These are phyloP conservation scores for cat (Felis catus) DNA, from an alignment of 2,113 vertebrate genomes.

Conservation along the genomic window F.catus_Fca126_mat1.0 CM031416.1:65221501-65222000, in stretches of 20 bases:
- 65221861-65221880: neutral
- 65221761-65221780: neutral
- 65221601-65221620: neutral
- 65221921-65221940: neutral
- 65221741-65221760: neutral
- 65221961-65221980: neutral
- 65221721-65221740: accelerated
- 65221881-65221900: neutral
- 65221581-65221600: neutral
- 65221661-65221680: neutral
- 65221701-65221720: accelerated
- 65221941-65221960: neutral
- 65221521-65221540: neutral
- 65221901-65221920: neutral
- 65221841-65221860: neutral
- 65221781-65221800: neutral
- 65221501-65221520: neutral
- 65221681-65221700: accelerated
- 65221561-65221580: neutral
- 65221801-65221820: neutral
- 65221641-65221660: neutral
- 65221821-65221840: neutral
- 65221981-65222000: neutral
- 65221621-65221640: neutral
- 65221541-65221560: neutral